Conservation (phyloP, 1,140 invertebrate species). For the Lucilia sericata region DNA sequence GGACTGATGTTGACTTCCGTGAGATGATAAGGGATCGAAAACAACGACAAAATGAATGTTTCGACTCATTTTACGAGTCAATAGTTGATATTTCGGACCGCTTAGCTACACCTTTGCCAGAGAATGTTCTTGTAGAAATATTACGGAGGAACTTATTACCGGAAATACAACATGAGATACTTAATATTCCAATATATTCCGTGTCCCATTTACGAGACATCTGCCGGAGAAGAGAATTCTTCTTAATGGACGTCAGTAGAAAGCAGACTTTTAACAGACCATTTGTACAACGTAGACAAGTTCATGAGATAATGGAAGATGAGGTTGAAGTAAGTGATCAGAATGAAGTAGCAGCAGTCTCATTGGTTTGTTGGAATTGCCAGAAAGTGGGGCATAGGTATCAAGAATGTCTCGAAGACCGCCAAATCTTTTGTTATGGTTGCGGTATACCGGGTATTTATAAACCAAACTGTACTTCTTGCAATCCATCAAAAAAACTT, state of each 20-base stretch:
- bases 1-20: slow-evolving; percentile 29
- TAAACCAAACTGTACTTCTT: slow-evolving; percentile 34
- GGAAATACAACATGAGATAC: slow-evolving; percentile 32
- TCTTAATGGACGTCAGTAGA: neutral
- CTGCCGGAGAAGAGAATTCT: neutral
- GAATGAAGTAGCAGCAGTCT: neutral
- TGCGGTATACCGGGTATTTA: neutral
- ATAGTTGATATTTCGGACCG: neutral
- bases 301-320: neutral
- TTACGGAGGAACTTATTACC: slow-evolving; percentile 36
- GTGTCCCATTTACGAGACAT: slow-evolving; percentile 4
- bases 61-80: slow-evolving; percentile 3
- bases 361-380: slow-evolving; percentile 30
- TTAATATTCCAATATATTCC: neutral
- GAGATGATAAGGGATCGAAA: slow-evolving; percentile 17
- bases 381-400: neutral
- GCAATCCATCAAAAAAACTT: slow-evolving; percentile 17
- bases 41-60: slow-evolving; percentile 27
- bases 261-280: neutral
- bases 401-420: slow-evolving; percentile 30
- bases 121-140: slow-evolving; percentile 20
- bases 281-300: neutral
- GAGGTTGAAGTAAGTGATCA: neutral
- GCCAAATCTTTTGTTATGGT: slow-evolving; percentile 28
- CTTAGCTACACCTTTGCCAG: neutral